Evolutionary conservation across 2,888 invertebrate species (phyloP), one percentile per base, ranked within the genome.

Genomic region (Parnassius glacialis): DNA sequence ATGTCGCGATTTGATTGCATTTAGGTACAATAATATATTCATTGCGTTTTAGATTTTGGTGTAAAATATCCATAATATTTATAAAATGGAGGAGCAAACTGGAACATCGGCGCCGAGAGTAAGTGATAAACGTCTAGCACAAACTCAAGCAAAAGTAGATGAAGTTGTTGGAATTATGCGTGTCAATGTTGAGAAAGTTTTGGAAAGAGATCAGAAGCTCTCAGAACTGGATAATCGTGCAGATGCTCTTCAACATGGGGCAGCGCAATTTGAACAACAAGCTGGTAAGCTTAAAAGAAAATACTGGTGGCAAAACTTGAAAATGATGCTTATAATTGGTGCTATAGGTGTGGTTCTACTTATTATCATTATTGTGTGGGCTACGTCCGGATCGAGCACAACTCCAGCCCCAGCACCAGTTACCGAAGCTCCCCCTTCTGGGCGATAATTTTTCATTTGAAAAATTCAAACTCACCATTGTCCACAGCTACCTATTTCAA

Each of bases 261-360:
- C 97, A 64, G 97, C 98, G 70, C 98, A 98, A 83, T 98, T 98
- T 84, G 98, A 98, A 90, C 98, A 98, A 76, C 98, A 98, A 84
- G 98, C 98, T 70, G 97, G 97, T 68, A 98, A 98, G 92, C 93
- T 98, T 73, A 98, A 98, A 92, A 94, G 97, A 83, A 98, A 98
- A 91, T 98, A 97, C 84, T 98, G 98, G 98, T 96, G 98, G 95
- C 97, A 98, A 92, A 98, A 98, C 91, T 93, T 98, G 87, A 98
- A 98, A 93, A 97, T 97, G 97, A 97, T 97, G 97, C 94, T 97
- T 81, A 96, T 97, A 72, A 95, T 97, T 93, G 96, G 97, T 76
- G 95, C 95, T 74, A 96, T 97, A 82, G 96, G 95, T 70, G 93
- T 94, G 72, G 93, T 97, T 71, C 89, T 97, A 82, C 92, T 97